Evolutionary conservation across 2,113 vertebrate genomes (phyloP), one percentile per base, ranked within the genome.

Genomic region (Colius striatus): DNA sequence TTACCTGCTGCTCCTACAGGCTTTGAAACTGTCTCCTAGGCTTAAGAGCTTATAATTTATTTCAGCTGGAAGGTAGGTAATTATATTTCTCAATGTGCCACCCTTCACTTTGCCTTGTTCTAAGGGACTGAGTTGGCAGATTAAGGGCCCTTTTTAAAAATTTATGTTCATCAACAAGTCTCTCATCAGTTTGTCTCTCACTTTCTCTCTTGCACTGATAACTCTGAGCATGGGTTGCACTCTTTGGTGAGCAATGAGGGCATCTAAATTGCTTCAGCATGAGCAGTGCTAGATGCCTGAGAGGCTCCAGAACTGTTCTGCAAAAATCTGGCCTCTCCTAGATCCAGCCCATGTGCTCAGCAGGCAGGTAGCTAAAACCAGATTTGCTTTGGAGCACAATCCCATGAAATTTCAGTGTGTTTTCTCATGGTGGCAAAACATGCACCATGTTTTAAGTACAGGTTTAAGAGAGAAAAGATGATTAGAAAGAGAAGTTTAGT

Each of bases 21-120:
- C 70, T 82, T 94, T 76, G 68, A 66, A 86, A 29, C 90, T 95
- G 57, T 84, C 85, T 89, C 60, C 75, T 63, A 43, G 34, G 34
- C 7, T 78, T 86, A 84, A 63, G 78, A 90, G 38, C n/a, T 89
- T 92, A 26, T 84, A 92, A 96, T 92, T 95, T 95, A 97, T 94
- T 95, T 90, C 79, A 84, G 26, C 70, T 90, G 57, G 72, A 89
- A 87, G 93, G 92, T 77, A 95, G 91, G 79, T 90, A 93, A 87
- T 92, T 87, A 36, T 72, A 72, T 86, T 95, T 92, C 82, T 86
- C 0, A 0, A 45, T 13, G 4, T 86, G 83, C 61, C 68, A 54
- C 79, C 87, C 89, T 87, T 90, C 92, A 68, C 78, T 87, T 92
- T 0, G 12, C 73, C 73, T 89, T 88, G 54, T 92, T 94, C 57